phyloP scores from a whole-genome alignment of 1,140 invertebrate genomes.

The Lepidotrigona ventralis region DNA sequence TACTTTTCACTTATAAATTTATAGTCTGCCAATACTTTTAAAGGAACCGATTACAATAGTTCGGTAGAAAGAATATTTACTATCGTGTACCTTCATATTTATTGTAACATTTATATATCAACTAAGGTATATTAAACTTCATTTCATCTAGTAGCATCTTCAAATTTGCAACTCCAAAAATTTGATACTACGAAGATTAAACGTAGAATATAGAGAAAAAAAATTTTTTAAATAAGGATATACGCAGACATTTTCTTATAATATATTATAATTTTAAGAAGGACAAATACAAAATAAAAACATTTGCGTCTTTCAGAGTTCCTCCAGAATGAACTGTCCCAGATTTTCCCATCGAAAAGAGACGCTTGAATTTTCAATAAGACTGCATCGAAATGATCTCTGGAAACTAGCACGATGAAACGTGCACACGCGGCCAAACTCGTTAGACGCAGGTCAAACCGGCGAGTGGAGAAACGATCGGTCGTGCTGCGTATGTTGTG shows the following conservation, averaged over 20 bases:
- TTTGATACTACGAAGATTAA: too few species aligned
- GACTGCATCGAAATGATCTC: neutral
- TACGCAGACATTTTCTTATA: neutral
- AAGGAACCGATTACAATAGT: neutral
- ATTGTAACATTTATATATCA: neutral
- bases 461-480: conserved; percentile 18
- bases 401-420: conserved; percentile 21
- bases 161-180: too few species aligned
- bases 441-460: conserved; percentile 31
- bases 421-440: conserved; percentile 8
- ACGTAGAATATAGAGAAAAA: neutral
- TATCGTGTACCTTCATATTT: too few species aligned
- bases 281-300: neutral
- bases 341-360: neutral
- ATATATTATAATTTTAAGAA: neutral
- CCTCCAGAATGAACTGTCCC: too few species aligned
- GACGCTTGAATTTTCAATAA: neutral
- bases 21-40: neutral
- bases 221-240: neutral
- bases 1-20: too few species aligned
- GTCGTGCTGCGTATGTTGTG: neutral
- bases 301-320: neutral
- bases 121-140: neutral
- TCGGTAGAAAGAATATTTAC: neutral
- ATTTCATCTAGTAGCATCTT: neutral